Evolutionary conservation across 2,888 invertebrate species (phyloP), one percentile per base, ranked within the genome.

Genomic region (Pyrocoelia pectoralis): DNA sequence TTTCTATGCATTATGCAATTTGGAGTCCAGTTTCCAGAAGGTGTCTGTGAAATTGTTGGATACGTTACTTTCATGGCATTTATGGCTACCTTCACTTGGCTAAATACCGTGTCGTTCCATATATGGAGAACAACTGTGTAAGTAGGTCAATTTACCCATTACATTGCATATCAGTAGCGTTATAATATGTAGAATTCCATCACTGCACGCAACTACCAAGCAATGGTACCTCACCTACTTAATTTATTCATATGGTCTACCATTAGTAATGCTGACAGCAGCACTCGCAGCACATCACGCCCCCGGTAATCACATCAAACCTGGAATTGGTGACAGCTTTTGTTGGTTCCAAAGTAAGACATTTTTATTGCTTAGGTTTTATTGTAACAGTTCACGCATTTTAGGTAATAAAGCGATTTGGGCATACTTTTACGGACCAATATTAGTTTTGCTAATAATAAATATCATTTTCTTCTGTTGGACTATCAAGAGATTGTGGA

Each of bases 31-130:
- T 77, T 83, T 51, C 72, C 69, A 9, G 73, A 79, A 5, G 73
- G 75, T 51, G 71, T 82, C n/a, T 89, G 89, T 73, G 77, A 85
- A 0, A 72, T 83, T 8, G 79, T 84, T 70, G 88, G 74, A 0
- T 77, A 73, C 52, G 52, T 74, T 10, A 72, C 70, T 38, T 79
- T 78, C 58, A 69, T 74, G 67, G 85, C 87, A 78, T 87, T 89
- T 81, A 80, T 90, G 75, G 84, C 87, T 1, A 85, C 88, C n/a
- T 90, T 90, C 79, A 89, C 89, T 75, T 90, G 90, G 90, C 81
- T 90, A 79, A 89, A 89, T 73, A 83, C 89, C 4, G 85, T 89
- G 17, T 85, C 88, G 33, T 86, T 89, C 69, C 89, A 91, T 74
- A 85, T 90, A 56, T 90, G 87, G 83, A 84, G 86, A 70, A 83